phyloP scores from a whole-genome alignment of 1,140 invertebrate species.

The Orchestia grillus region DNA sequence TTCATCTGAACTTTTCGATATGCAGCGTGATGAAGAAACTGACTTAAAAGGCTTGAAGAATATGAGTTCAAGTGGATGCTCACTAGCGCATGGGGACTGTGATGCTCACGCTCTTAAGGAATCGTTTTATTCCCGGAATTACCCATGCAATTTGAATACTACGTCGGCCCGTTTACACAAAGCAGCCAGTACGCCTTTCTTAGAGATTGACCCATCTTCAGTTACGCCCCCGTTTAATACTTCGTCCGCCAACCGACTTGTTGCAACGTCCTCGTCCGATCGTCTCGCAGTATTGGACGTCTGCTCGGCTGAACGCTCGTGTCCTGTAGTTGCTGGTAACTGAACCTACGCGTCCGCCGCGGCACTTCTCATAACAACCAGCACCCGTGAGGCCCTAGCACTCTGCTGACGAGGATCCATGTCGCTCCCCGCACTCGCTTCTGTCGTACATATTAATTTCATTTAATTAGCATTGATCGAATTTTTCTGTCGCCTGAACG shows the following conservation, averaged over 20 bases:
- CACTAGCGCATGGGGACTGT: background rate
- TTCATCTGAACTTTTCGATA: background rate
- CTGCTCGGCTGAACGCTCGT: background rate
- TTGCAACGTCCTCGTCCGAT: background rate
- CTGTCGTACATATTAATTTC: background rate
- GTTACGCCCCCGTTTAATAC: background rate
- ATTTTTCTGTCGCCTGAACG: background rate
- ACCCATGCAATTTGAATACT: background rate
- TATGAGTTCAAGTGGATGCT: background rate
- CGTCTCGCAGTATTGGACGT: background rate
- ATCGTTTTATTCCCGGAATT: background rate
- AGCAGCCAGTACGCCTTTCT: background rate
- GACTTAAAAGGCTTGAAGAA: background rate
- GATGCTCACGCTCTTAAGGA: background rate
- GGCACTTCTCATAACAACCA: conserved; percentile 25
- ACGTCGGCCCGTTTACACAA: background rate
- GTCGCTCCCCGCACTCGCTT: conserved; percentile 3
- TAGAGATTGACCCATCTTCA: background rate
- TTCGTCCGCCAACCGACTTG: background rate
- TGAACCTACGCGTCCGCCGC: conserved; percentile 3
- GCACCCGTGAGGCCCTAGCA: conserved; percentile 28
- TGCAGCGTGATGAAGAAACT: background rate
- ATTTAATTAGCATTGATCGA: conserved; percentile 18
- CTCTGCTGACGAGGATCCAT: background rate
- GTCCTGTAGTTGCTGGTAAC: conserved; percentile 25